Evolutionary conservation across 2,888 invertebrate genomes (phyloP).

Genomic region (Teleogryllus oceanicus): DNA sequence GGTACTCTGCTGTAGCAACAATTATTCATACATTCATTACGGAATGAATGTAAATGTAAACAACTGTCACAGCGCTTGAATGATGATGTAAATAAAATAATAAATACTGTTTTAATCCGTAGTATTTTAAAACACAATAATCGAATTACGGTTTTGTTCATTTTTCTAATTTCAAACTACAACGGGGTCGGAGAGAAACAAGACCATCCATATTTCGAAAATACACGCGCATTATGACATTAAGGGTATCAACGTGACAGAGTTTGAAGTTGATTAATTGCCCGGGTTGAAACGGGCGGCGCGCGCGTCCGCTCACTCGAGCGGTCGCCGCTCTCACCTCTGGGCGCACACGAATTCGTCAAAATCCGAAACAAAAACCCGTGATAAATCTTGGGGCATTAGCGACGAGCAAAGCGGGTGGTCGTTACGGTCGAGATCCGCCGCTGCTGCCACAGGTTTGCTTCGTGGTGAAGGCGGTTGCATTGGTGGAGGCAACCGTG

Average conservation of each 20-base stretch:
- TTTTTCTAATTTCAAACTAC: not conserved
- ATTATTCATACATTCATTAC: slow-evolving; percentile 9
- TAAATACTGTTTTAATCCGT: slow-evolving; percentile 18
- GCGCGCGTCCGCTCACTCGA: not conserved
- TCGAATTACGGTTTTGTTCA: not conserved
- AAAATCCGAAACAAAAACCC: not conserved
- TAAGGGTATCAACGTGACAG: slow-evolving; percentile 8
- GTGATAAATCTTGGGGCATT: too few relatives aligned
- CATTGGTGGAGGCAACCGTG: too few relatives aligned
- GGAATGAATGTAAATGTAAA: slow-evolving; percentile 18
- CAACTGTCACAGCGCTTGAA: slow-evolving; percentile 8
- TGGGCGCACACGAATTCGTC: not conserved
- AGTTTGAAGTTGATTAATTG: not conserved
- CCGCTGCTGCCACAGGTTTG: too few relatives aligned
- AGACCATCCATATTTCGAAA: slow-evolving; percentile 1
- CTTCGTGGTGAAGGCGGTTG: too few relatives aligned
- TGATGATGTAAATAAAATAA: slow-evolving; percentile 18
- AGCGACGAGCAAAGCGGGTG: too few relatives aligned
- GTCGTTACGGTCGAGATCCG: too few relatives aligned
- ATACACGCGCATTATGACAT: slow-evolving; percentile 5
- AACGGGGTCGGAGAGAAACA: slow-evolving; percentile 18
- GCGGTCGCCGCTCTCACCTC: not conserved
- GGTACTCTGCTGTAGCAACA: slow-evolving; percentile 1
- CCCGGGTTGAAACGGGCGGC: not conserved
- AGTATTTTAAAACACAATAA: slow-evolving; percentile 10